phyloP scores from a whole-genome alignment of 2,888 invertebrate species.

The Melanargia galathea region DNA sequence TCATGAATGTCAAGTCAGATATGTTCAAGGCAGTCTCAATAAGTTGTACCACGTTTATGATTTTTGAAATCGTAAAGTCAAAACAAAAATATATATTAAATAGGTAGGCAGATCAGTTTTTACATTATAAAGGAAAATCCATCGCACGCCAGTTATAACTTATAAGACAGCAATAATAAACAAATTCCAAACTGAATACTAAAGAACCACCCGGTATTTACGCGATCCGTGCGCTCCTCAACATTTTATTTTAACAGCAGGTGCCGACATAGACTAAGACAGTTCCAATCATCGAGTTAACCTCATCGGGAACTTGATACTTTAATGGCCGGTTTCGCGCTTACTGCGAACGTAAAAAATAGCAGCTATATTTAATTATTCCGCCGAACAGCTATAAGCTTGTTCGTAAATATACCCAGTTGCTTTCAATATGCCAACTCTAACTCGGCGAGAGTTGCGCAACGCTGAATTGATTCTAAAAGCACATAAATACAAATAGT shows the following conservation, averaged over 20 bases:
- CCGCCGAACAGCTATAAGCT: conserved; percentile 34
- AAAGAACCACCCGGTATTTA: conserved; percentile 29
- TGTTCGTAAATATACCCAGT: conserved; percentile 25
- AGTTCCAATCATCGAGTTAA: conserved; percentile 74
- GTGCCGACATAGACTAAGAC: conserved; percentile 59
- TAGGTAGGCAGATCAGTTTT: not conserved
- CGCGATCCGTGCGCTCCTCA: conserved; percentile 31
- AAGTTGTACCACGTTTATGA: too few species aligned
- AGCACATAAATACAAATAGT: not conserved
- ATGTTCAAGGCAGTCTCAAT: too few species aligned
- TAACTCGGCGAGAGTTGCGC: not conserved
- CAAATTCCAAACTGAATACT: conserved; percentile 17
- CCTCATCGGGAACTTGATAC: conserved; percentile 67
- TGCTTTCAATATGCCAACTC: conserved; percentile 3
- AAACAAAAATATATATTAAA: too few species aligned
- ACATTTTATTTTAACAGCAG: conserved; percentile 47
- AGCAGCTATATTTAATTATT: conserved; percentile 39
- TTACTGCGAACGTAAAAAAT: conserved; percentile 62
- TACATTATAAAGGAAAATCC: not conserved
- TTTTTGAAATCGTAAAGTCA: too few species aligned
- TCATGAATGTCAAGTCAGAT: too few species aligned
- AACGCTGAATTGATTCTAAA: not conserved
- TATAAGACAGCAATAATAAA: conserved; percentile 12
- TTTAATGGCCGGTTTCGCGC: conserved; percentile 65
- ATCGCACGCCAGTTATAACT: not conserved